Evolutionary conservation across 2,888 invertebrate species (phyloP), one percentile per base, ranked within the genome.

Genomic region (Phorcus lineatus): DNA sequence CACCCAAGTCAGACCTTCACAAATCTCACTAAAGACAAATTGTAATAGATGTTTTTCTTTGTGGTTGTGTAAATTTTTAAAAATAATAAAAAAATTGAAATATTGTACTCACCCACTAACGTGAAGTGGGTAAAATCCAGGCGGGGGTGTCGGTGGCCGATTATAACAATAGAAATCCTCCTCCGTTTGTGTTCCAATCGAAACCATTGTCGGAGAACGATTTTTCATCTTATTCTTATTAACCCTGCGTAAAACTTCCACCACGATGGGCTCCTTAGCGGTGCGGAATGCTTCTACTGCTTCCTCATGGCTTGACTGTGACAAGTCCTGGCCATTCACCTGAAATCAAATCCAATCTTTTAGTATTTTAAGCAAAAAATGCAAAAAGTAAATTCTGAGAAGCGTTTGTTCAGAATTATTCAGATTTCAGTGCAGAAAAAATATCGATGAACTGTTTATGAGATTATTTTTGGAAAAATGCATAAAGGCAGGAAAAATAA

Each of bases 321-420:
- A 91, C 80, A 93, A 84, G 82, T 93, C 93, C 85, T 91, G 91
- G 74, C 93, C 93, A 89, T 92, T 93, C 82, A 93, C 92, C 93
- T 93, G 89, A 0, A 88, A 87, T 36, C 54, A 17, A 78, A 6
- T 13, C 4, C 1, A 47, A n/a, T n/a, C n/a, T n/a, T 47, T 47
- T 47, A 47, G 47, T 11, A 47, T 47, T 4, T 36, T 4, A 36
- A 36, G 36, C 36, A 36, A 36, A 36, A 4, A 36, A 2, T 4
- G 7, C 2, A 7, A 7, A 4, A 36, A 36, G 2, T 36, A 36
- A 2, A 36, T 36, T 36, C 36, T 36, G 2, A 36, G 7, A 36
- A 36, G 36, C 36, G 7, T 36, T 36, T 2, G 36, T 4, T 36
- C 7, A 4, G 7, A 36, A 36, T 36, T 36, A 36, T 4, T 36